Base-by-base conservation (phyloP, 2,113 vertebrate genomes). In the Myotis davidii region DNA sequence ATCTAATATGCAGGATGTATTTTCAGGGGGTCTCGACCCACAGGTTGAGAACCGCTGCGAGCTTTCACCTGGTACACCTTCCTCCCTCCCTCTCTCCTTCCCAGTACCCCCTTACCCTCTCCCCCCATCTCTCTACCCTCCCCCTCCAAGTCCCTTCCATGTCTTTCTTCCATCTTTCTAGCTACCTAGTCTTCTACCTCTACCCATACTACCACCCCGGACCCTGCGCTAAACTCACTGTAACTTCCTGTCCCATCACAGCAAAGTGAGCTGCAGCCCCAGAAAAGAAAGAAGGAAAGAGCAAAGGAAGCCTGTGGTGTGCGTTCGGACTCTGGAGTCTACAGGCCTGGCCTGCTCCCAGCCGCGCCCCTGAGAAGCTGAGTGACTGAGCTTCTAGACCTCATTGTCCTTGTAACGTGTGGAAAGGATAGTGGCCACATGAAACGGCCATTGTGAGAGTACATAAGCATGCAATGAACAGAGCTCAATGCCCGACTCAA, bases 221-320 rank as follows among this genome's bases (percentile, higher is more conserved):
- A 45, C 45, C 48, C 81, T 59, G 6, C 50, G 61, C 34, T 85
- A 81, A 86, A 67, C 14, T 25, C 67, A 78, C 90, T 65, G 77
- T 70, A 45, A 32, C 17, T 88, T 95, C 73, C 88, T 74, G 78
- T 54, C 48, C 54, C 32, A 50, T 61, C 29, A 25, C 37, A 91
- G 77, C 50, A 74, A 79, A 78, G 32, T 65, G 77, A 34, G 21
- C 34, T 86, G 64, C 23, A 93, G 83, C 50, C 70, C 59, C 70
- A 70, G 85, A 70, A 95, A 65, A 92, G 88, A 90, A 54, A 81
- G 79, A 59, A 81, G 78, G 32, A 87, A 72, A 85, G 34, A 65
- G 39, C 83, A 76, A 91, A 96, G 76, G 93, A 96, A 96, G 69
- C 70, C 76, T 72, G 82, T 42, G 29, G 88, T 83, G 23, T 50